Conservation (phyloP, 2,888 invertebrate genomes). For the Anorthoa munda region DNA sequence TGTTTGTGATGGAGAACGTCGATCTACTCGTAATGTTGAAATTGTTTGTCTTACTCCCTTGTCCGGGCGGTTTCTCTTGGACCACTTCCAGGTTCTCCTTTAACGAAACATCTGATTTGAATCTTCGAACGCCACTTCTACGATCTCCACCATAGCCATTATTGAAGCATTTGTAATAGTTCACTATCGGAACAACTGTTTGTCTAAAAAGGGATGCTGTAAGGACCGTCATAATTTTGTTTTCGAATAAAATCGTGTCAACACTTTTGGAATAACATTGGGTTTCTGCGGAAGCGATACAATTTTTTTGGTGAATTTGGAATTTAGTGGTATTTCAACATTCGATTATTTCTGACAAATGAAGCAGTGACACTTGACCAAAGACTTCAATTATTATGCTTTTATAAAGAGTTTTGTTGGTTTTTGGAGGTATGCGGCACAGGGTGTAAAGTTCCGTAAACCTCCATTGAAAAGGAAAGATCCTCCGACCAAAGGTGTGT, state of each 20-base stretch:
- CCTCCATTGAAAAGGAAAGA: no score
- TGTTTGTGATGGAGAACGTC: background rate
- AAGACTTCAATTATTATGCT: conserved; percentile 3
- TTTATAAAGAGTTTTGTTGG: background rate
- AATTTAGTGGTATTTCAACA: background rate
- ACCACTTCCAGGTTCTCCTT: background rate
- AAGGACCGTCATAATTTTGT: conserved; percentile 1
- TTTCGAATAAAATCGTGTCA: background rate
- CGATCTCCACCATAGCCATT: background rate
- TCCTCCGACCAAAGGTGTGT: no score
- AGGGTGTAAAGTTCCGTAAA: no score
- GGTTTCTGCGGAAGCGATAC: background rate
- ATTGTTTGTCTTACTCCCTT: background rate
- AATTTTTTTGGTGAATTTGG: background rate
- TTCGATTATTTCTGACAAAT: conserved; percentile 34
- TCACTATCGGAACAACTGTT: conserved; percentile 6
- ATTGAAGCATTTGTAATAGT: background rate
- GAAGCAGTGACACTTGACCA: conserved; percentile 8
- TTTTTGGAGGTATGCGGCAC: no score
- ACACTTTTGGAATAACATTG: background rate
- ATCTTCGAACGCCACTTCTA: background rate
- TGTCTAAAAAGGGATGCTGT: conserved; percentile 15
- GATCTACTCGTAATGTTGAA: background rate
- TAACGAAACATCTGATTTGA: background rate
- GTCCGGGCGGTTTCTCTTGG: background rate